Percentiles rank a stretch among this genome's conserved stretches.
phyloP scores from a whole-genome alignment of 2,888 invertebrate species.

The Amblyjoppa proteus region DNA sequence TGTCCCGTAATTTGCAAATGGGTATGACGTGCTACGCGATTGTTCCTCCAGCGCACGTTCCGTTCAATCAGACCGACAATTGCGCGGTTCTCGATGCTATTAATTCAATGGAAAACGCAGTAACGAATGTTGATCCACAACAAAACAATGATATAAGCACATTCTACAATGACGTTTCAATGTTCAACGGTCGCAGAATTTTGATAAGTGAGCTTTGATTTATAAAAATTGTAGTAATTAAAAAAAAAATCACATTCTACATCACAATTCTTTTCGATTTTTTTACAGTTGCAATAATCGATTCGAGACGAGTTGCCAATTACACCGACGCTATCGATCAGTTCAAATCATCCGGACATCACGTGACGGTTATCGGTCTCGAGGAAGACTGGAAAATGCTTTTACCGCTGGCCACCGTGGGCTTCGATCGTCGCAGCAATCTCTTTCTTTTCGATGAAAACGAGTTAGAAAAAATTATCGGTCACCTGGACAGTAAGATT shows the following conservation, averaged over 20 bases:
- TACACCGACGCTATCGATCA: constrained; percentile 67
- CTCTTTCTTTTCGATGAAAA: constrained; percentile 70
- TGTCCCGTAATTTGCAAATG: constrained; percentile 71
- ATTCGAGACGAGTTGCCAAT: constrained; percentile 56
- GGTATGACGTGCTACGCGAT: constrained; percentile 69
- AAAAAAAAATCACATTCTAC: background rate
- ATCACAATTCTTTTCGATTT: too few relatives aligned
- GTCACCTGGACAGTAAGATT: constrained; percentile 68
- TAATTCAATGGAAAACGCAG: constrained; percentile 45
- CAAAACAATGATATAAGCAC: constrained; percentile 47
- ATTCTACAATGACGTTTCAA: constrained; percentile 69
- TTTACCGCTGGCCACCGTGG: constrained; percentile 70
- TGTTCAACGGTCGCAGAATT: constrained; percentile 70
- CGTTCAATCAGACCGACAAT: constrained; percentile 72
- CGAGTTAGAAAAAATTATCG: constrained; percentile 66
- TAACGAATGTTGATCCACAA: constrained; percentile 26
- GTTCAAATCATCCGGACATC: constrained; percentile 72
- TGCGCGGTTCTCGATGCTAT: constrained; percentile 65
- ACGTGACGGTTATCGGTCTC: constrained; percentile 70
- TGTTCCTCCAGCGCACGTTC: constrained; percentile 62
- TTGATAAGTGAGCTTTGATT: constrained; percentile 68
- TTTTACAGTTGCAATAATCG: constrained; percentile 71
- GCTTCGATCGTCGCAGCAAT: constrained; percentile 71
- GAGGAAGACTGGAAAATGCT: constrained; percentile 70
- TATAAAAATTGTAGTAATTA: background rate